phyloP scores from a whole-genome alignment of 2,113 vertebrate species.

The Lanius collurio region DNA sequence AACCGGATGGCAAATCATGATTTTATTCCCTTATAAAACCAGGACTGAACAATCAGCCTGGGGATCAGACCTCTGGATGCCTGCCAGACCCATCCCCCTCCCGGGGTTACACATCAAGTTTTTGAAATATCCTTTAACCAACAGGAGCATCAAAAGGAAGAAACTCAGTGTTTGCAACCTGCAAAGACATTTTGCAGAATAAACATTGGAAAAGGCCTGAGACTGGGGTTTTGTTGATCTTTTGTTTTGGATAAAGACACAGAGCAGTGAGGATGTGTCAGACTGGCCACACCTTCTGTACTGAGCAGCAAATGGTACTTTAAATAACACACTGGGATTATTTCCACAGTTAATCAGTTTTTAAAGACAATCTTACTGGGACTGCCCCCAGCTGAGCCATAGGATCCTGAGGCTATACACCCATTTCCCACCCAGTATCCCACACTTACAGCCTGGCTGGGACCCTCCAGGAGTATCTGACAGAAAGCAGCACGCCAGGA shows the following conservation, averaged over 20 bases:
- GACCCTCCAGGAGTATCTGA: neutral
- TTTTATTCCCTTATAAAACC: neutral
- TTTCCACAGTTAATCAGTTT: neutral
- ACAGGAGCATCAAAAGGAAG: neutral
- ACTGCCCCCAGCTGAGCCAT: neutral
- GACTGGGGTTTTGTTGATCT: neutral
- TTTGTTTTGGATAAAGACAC: neutral
- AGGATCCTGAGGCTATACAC: fast-evolving
- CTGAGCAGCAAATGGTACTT: neutral
- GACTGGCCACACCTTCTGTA: neutral
- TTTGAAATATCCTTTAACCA: neutral
- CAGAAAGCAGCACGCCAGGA: neutral
- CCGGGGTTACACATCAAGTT: neutral
- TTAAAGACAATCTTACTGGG: neutral
- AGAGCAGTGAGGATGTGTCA: neutral
- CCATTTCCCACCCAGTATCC: neutral
- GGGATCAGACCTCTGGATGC: neutral
- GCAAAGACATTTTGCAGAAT: neutral
- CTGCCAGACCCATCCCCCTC: neutral
- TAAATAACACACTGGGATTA: neutral
- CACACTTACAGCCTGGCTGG: neutral
- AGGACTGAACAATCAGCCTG: neutral
- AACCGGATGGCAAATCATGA: neutral
- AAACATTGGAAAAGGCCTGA: neutral
- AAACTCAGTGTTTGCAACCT: neutral